Percentiles rank a stretch among this genome's conserved stretches.
phyloP scores from a whole-genome alignment of 2,888 invertebrate genomes.

The Perdita meconis region DNA sequence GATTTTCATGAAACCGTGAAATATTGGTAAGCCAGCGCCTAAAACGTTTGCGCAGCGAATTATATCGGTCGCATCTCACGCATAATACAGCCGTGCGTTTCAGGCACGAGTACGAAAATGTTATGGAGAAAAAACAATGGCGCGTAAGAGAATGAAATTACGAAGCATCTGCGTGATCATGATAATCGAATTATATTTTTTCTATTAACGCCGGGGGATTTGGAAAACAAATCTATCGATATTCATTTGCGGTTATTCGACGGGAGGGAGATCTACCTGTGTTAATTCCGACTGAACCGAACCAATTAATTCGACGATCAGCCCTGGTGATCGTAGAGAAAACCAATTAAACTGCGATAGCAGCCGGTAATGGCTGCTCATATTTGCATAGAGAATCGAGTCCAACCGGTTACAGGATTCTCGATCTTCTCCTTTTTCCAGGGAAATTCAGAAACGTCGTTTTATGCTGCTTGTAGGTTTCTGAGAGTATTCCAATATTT shows the following conservation, averaged over 20 bases:
- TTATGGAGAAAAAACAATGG: conserved; percentile 4
- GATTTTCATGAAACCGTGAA: neutral
- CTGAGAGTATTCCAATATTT: neutral
- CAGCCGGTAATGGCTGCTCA: conserved; percentile 41
- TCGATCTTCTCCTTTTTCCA: conserved; percentile 5
- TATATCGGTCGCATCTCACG: neutral
- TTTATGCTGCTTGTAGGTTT: conserved; percentile 3
- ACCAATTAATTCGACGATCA: conserved; percentile 58
- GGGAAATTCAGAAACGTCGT: conserved; percentile 35
- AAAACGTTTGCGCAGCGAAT: conserved; percentile 6
- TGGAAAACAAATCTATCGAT: conserved; percentile 61
- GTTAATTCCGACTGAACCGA: conserved; percentile 53
- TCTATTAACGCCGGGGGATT: conserved; percentile 29
- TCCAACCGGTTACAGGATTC: conserved; percentile 13
- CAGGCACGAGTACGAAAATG: neutral
- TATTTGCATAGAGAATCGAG: conserved; percentile 52
- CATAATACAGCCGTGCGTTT: conserved; percentile 6
- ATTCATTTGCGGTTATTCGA: conserved; percentile 57
- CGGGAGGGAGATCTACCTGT: conserved; percentile 46
- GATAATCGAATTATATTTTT: conserved; percentile 23
- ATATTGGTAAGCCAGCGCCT: conserved; percentile 20
- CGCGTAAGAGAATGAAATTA: neutral
- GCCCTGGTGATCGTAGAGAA: conserved; percentile 46
- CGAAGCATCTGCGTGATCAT: neutral
- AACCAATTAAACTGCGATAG: conserved; percentile 57